Conservation (phyloP, 1,140 invertebrate genomes). For the Heliconius melpomene region DNA sequence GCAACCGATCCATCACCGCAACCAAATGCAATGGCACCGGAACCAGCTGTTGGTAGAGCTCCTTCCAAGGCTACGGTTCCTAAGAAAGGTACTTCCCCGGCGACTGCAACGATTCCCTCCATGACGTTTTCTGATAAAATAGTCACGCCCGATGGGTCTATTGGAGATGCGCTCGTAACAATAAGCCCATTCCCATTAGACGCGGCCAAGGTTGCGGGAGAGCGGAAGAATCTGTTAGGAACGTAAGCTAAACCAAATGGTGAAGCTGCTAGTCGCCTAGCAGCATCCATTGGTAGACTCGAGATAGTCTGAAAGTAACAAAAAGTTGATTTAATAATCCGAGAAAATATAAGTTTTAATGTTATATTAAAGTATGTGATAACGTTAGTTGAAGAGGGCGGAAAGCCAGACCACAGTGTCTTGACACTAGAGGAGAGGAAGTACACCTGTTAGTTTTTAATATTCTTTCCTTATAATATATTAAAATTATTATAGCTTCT, state of each 20-base stretch:
- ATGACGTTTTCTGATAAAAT: slow-evolving; percentile 47
- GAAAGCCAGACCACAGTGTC: no score
- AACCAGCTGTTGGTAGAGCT: slow-evolving; percentile 49
- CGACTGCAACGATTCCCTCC: slow-evolving; percentile 46
- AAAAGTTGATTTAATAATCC: neutral
- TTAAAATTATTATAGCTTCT: no score
- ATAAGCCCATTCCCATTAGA: slow-evolving; percentile 43
- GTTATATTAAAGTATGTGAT: neutral
- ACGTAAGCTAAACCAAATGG: neutral
- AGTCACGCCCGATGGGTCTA: slow-evolving; percentile 45
- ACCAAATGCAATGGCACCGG: slow-evolving; percentile 49
- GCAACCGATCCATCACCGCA: slow-evolving; percentile 45
- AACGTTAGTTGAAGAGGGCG: no score
- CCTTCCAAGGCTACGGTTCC: slow-evolving; percentile 55
- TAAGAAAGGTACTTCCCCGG: slow-evolving; percentile 44
- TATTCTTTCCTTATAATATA: no score
- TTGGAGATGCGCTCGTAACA: slow-evolving; percentile 45
- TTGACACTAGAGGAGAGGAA: no score
- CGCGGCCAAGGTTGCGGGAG: slow-evolving; percentile 27
- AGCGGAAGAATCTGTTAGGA: slow-evolving; percentile 5
- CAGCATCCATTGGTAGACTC: slow-evolving; percentile 20
- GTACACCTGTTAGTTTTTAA: no score
- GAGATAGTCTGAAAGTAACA: slow-evolving; percentile 16
- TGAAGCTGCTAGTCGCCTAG: slow-evolving; percentile 15
- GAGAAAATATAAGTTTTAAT: neutral